Base-by-base conservation (phyloP, 2,113 vertebrate genomes). In the Bolborhynchus lineola region DNA sequence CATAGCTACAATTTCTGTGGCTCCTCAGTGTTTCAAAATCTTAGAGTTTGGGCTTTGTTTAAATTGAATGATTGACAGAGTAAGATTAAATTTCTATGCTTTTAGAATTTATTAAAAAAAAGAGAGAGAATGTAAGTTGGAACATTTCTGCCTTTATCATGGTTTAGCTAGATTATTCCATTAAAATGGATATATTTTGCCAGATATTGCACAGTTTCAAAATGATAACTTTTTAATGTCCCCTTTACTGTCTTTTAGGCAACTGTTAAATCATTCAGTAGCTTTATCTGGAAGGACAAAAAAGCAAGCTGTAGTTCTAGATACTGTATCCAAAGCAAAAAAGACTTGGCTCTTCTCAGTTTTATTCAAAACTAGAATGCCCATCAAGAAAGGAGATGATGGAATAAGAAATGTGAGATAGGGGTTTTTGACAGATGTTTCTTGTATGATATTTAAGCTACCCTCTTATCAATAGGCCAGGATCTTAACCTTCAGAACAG, bases 101-200 rank as follows among this genome's bases (percentile, higher is more conserved):
- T 94, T 78, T 52, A 76, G 35, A 92, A 69, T 90, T 53, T 31
- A 68, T 65, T 72, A 7, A 39, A 64, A 69, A 86, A 35, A 39
- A 39, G 11, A 68, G 67, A 86, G 82, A 72, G 20, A 53, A 71
- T 7, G 29, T 17, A 78, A n/a, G 18, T 44, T 63, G 75, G 50
- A 50, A 85, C 14, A 47, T 71, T 93, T 88, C 74, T 63, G 67
- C 31, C 19, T 82, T 59, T 82, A 37, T 62, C 26, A 21, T 7
- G 7, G n/a, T 71, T 50, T 49, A 64, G 39, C 29, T 53, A 68
- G 21, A 92, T 86, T 86, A 82, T 67, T 88, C 47, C 65, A 75
- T 68, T 94, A 68, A 75, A 89, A 72, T 55, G 10, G 31, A 35
- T 44, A 60, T 39, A 55, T 94, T 88, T 70, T 75, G 93, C 70